Conservation (phyloP, 2,797 vertebrate species). For the Coregonus ussuriensis region DNA sequence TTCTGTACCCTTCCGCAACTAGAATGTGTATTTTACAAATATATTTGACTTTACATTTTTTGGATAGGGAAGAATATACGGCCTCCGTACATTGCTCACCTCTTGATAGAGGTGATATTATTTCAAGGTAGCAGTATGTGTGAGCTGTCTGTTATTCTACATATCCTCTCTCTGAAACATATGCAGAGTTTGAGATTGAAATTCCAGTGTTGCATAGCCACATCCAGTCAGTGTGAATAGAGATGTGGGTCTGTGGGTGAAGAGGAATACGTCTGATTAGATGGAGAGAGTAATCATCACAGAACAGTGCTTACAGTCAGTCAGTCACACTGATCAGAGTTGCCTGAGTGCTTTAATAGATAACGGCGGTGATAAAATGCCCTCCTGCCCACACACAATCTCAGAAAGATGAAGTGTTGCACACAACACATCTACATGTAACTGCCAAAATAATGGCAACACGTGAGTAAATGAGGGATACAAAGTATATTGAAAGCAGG, state of each 20-base stretch:
- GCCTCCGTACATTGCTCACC: not conserved
- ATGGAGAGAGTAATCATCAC: conserved; percentile 30
- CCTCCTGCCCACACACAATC: conserved; percentile 1
- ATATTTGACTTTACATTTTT: too few relatives aligned
- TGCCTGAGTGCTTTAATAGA: conserved; percentile 28
- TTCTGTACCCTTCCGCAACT: not conserved
- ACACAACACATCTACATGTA: not conserved
- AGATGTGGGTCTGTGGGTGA: not conserved
- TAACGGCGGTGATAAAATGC: not conserved
- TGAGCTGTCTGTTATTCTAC: not conserved
- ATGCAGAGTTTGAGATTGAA: not conserved
- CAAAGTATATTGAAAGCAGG: too few relatives aligned
- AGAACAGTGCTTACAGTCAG: conserved; percentile 32
- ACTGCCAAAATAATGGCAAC: too few relatives aligned
- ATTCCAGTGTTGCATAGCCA: not conserved
- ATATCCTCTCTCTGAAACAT: too few relatives aligned
- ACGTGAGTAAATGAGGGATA: too few relatives aligned
- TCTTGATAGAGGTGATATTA: too few relatives aligned
- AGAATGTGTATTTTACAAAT: not conserved
- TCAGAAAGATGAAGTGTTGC: not conserved
- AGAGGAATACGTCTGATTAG: conserved; percentile 48
- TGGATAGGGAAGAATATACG: too few relatives aligned
- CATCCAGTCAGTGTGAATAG: not conserved
- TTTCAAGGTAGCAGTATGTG: not conserved
- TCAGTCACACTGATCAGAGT: conserved; percentile 15